Conservation (phyloP, 1,140 invertebrate species). For the Drosophila miranda region DNA sequence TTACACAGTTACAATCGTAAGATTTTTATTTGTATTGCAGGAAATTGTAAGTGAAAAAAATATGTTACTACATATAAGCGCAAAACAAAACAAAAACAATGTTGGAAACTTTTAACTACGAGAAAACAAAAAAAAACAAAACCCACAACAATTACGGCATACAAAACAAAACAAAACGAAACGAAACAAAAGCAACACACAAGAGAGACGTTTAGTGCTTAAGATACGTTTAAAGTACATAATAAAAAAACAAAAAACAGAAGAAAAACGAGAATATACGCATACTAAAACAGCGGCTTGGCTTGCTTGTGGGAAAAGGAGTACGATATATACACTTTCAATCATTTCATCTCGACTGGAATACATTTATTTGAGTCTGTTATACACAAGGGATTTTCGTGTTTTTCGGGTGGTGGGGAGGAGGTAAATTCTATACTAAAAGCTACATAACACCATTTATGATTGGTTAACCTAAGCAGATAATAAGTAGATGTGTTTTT, state of each 20-base stretch:
- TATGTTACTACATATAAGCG: conserved; percentile 80
- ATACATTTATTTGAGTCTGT: conserved; percentile 70
- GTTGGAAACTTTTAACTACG: conserved; percentile 74
- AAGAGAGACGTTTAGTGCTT: conserved; percentile 46
- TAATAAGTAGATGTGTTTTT: conserved; percentile 24
- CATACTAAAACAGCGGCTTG: background rate
- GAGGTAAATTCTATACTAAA: conserved; percentile 70
- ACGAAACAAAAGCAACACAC: conserved; percentile 50
- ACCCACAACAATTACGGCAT: conserved; percentile 56
- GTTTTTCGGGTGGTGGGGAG: conserved; percentile 30
- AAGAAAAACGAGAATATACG: conserved; percentile 1
- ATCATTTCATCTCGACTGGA: conserved; percentile 17
- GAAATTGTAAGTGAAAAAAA: conserved; percentile 73
- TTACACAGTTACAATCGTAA: conserved; percentile 77
- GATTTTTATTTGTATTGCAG: conserved; percentile 79
- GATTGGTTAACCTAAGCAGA: conserved; percentile 56
- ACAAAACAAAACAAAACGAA: conserved; percentile 61
- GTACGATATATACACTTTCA: background rate
- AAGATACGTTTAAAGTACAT: conserved; percentile 50
- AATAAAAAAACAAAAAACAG: conserved; percentile 51
- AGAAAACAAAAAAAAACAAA: conserved; percentile 31
- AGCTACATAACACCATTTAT: conserved; percentile 69
- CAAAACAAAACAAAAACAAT: conserved; percentile 65
- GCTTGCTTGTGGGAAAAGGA: background rate
- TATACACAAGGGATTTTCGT: conserved; percentile 47